Percentiles rank a stretch among this genome's conserved stretches.
Conservation (phyloP, 1,140 invertebrate genomes). For the Drosophila nigrodunni region DNA sequence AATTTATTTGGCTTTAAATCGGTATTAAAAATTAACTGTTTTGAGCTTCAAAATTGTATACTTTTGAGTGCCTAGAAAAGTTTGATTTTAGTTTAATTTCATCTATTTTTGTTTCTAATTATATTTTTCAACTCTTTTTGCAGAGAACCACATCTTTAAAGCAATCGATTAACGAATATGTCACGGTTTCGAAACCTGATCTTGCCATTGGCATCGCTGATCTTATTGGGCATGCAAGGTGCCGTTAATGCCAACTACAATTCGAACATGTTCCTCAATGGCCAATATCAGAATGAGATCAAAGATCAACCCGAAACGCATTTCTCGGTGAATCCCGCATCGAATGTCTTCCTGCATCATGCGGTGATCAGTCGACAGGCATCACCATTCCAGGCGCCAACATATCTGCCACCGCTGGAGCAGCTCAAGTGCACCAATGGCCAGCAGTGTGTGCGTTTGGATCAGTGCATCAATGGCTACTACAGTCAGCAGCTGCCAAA, state of each 20-base stretch:
- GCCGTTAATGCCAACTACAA: slow-evolving; percentile 56
- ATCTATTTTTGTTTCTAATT: background rate
- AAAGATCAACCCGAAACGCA: slow-evolving; percentile 60
- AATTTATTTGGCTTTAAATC: background rate
- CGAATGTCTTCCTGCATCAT: slow-evolving; percentile 76
- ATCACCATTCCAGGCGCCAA: slow-evolving; percentile 74
- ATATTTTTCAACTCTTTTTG: background rate
- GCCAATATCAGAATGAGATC: slow-evolving; percentile 70
- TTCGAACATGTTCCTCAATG: slow-evolving; percentile 80
- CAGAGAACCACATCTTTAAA: slow-evolving; percentile 12
- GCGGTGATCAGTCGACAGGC: slow-evolving; percentile 79
- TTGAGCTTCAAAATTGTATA: too few species aligned
- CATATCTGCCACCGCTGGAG: slow-evolving; percentile 76
- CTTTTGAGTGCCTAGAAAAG: too few species aligned
- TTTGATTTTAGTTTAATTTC: background rate
- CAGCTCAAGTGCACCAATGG: slow-evolving; percentile 67
- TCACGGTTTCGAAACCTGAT: slow-evolving; percentile 52
- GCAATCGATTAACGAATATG: slow-evolving; percentile 26
- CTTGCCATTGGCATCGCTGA: slow-evolving; percentile 49
- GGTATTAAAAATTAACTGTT: too few species aligned
- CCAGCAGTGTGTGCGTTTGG: slow-evolving; percentile 73
- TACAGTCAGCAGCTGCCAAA: slow-evolving; percentile 72
- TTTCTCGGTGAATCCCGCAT: slow-evolving; percentile 63
- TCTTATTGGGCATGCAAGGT: slow-evolving; percentile 32
- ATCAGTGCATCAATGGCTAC: slow-evolving; percentile 70